Base-by-base conservation (phyloP, 2,888 invertebrate species). In the Eilema sororculum region DNA sequence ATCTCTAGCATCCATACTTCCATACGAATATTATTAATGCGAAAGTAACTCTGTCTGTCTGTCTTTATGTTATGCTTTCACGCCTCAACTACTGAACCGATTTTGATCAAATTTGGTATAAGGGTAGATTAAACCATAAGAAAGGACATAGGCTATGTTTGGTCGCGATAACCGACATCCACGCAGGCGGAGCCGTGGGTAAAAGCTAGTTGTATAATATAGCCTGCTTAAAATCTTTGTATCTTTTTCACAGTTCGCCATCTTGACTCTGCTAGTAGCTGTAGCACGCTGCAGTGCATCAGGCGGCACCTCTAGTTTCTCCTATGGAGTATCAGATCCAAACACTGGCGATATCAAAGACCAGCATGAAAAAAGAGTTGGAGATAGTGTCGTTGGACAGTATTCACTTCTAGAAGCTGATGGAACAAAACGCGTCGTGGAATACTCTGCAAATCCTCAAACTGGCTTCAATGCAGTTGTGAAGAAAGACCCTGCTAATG, bases 391-490 rank as follows among this genome's bases (percentile, higher is more conserved):
- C 16, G 91, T 92, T 62, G 95, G 95, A 24, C 92, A 94, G 75
- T 96, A 95, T 87, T 95, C 95, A 16, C 88, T 96, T 24, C 79
- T 90, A 20, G 96, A 96, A 62, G 88, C 95, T 56, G 96, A 96
- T 80, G 95, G 95, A 72, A 93, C 92, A 52, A 92, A 92, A 71
- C 92, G 95, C 70, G 91, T 89, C 20, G 96, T 96, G 0, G 95
- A 96, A 81, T 95, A 96, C 86, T 91, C 92, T 16, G 92, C 95
- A 24, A 90, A 94, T 78, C 89, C 93, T 4, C 85, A 92, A 73
- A 91, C 93, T 78, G 95, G 95, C 6, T 95, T 96, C 87, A 95
- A 95, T 84, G 95, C 95, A 58, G 91, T 95, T 8, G 95, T 95
- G 0, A 91, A 91, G 79, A 93, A 91, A 73, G 92, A 93, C 74